phyloP scores from a whole-genome alignment of 2,113 vertebrate species.

The Ia io region DNA sequence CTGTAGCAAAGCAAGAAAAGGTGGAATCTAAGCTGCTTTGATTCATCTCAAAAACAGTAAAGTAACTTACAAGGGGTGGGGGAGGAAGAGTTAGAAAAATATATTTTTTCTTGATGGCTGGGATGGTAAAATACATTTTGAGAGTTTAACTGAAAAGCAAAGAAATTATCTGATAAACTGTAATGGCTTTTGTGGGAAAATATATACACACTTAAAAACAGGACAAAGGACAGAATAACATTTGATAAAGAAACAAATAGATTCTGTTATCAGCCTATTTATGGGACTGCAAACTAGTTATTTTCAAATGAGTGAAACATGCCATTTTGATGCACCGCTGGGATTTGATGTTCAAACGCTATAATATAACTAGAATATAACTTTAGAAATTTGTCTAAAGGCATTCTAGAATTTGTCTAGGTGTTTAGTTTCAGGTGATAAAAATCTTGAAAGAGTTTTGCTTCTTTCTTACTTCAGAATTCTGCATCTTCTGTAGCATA shows the following conservation, averaged over 20 bases:
- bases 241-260: slow-evolving; percentile 1
- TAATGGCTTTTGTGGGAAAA: slow-evolving; percentile 13
- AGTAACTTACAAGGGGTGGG: background rate
- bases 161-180: background rate
- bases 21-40: background rate
- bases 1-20: background rate
- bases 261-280: background rate
- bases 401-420: background rate
- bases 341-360: background rate
- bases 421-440: slow-evolving; percentile 16
- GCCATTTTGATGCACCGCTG: background rate
- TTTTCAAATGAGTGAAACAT: background rate
- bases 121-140: background rate
- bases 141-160: slow-evolving; percentile 12
- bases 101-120: background rate
- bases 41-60: background rate
- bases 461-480: slow-evolving; percentile 5
- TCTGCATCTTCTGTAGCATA: background rate
- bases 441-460: background rate
- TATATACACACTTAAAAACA: background rate
- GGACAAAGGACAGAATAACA: background rate
- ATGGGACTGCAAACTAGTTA: background rate
- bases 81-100: background rate
- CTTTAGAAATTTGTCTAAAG: background rate
- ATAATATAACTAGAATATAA: background rate